phyloP scores from a whole-genome alignment of 2,113 vertebrate species.

The Ameiurus melas region DNA sequence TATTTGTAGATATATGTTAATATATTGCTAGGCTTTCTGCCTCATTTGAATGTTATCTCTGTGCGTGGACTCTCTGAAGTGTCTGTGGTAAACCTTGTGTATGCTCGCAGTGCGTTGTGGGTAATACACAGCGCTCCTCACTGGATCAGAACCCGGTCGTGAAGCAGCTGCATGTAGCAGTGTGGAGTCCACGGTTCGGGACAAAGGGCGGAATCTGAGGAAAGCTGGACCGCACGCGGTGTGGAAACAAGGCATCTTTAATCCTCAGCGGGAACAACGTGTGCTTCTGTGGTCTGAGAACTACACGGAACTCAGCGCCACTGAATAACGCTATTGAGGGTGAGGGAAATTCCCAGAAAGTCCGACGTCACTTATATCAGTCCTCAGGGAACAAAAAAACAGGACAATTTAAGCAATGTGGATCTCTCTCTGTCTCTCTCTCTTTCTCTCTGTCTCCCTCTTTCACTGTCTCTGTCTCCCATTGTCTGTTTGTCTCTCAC shows the following conservation, averaged over 20 bases:
- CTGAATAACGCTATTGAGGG: conserved; percentile 34
- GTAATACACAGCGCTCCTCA: not conserved
- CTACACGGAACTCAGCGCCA: not conserved
- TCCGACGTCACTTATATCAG: not conserved
- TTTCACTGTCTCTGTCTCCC: too few species aligned
- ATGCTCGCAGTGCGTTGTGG: not conserved
- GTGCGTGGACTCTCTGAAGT: not conserved
- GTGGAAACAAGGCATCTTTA: conserved; percentile 24
- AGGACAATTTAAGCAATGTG: not conserved
- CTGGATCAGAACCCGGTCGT: not conserved
- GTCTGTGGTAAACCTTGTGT: not conserved
- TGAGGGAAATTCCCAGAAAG: not conserved
- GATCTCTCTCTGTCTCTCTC: too few species aligned
- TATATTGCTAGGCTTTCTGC: not conserved
- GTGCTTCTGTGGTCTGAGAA: conserved; percentile 30
- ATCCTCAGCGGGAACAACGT: conserved; percentile 26
- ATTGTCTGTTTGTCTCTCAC: too few species aligned
- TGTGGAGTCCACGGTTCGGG: not conserved
- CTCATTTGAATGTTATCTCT: not conserved
- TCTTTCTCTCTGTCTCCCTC: too few species aligned
- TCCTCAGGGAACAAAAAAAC: not conserved
- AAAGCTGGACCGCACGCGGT: conserved; percentile 24
- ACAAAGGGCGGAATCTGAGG: not conserved
- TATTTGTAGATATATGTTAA: not conserved
- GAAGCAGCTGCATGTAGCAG: not conserved